Evolutionary conservation across 2,797 vertebrate genomes (phyloP).

Genomic region (Sitta carolinensis): DNA sequence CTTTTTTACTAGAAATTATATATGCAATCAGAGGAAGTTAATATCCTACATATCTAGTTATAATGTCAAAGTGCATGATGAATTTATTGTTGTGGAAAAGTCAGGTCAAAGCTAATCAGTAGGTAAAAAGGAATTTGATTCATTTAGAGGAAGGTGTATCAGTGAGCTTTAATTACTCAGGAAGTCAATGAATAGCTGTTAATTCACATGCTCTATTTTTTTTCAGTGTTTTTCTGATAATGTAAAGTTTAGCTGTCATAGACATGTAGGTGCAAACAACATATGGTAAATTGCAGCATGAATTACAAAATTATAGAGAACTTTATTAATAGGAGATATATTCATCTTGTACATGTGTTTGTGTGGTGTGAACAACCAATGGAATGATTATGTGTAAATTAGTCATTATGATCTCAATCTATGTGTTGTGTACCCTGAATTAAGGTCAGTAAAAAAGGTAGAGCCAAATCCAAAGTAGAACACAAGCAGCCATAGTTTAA

Average conservation of each 20-base stretch:
- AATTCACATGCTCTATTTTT: neutral
- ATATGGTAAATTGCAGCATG: neutral
- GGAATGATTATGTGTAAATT: neutral
- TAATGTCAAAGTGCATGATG: neutral
- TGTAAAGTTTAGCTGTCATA: neutral
- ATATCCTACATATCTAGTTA: neutral
- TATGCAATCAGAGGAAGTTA: neutral
- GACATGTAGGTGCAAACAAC: neutral
- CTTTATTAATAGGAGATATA: neutral
- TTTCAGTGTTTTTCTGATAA: neutral
- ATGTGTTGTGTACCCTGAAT: neutral
- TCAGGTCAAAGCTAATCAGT: neutral
- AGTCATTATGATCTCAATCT: neutral
- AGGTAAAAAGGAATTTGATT: neutral
- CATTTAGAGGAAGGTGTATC: neutral
- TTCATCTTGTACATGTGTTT: neutral
- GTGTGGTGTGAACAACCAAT: neutral
- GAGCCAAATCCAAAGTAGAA: neutral
- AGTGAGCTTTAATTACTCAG: constrained; percentile 3
- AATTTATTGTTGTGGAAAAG: constrained; percentile 6
- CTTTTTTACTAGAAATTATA: neutral
- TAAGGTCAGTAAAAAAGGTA: neutral
- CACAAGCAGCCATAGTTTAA: neutral
- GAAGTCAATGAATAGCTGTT: neutral
- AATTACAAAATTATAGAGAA: neutral